Evolutionary conservation across 2,888 invertebrate species (phyloP), one percentile per base, ranked within the genome.

Genomic region (Xestia ashworthii): DNA sequence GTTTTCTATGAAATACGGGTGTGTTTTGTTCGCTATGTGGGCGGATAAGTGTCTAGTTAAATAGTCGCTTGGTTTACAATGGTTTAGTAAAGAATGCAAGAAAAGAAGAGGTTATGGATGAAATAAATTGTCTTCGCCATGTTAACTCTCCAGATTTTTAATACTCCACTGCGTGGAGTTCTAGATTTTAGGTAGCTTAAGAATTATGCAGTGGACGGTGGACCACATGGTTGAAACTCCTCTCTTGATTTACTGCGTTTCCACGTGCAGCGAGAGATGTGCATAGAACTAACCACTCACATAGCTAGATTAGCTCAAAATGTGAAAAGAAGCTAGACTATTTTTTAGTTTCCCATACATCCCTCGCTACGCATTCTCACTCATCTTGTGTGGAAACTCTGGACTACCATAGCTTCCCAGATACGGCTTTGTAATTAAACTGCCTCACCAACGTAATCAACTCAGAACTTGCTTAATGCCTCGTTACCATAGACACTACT

Each of bases 1-100:
- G 69, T 73, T 84, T 84, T 74, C 73, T 87, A 65, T 71, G 60
- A 84, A 71, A 86, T 76, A 76, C 46, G 62, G 60, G 41, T 70
- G 71, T 76, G 65, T 77, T 83, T 62, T 65, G 69, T 68, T 16
- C 9, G 55, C 22, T 60, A 41, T 53, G 70, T 82, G 53, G 44
- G 58, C 16, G n/a, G 76, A 58, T 81, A 65, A 62, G 62, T 70
- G 64, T 66, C 38, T 76, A 53, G 66, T 50, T 72, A 41, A n/a
- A 70, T 72, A 78, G 8, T 48, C 11, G 48, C 25, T 71, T 48
- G 14, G 67, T 38, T 68, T 19, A 9, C 46, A 70, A 58, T 64
- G n/a, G 48, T 32, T 71, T 60, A 38, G n/a, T 50, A 14, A 82
- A 58, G 14, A 67, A 66, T 64, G 19, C 48, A 48, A 75, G 60